phyloP scores from a whole-genome alignment of 2,113 vertebrate species.

The Erythrocercus mccallii region DNA sequence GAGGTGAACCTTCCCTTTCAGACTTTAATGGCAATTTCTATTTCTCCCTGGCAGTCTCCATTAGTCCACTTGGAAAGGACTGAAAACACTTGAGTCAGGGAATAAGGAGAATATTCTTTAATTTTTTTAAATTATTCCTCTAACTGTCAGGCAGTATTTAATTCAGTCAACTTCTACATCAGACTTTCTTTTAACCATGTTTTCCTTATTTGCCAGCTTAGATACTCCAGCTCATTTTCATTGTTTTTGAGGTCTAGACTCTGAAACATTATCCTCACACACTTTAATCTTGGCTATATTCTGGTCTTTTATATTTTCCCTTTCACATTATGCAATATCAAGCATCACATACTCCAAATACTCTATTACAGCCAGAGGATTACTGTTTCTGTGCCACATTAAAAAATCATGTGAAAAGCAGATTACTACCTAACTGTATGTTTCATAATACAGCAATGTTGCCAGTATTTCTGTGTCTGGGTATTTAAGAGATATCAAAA shows the following conservation, averaged over 20 bases:
- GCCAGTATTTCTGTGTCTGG: neutral
- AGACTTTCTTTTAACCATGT: neutral
- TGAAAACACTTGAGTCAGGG: neutral
- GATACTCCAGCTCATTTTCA: neutral
- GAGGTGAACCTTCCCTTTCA: neutral
- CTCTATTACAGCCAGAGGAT: neutral
- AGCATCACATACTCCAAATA: neutral
- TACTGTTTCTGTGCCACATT: neutral
- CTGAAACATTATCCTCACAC: neutral
- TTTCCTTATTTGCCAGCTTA: neutral
- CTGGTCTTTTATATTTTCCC: neutral
- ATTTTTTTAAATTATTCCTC: neutral
- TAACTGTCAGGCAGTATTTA: conserved; percentile 21
- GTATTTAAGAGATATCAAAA: neutral
- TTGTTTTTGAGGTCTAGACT: neutral
- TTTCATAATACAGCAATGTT: neutral
- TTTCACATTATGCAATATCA: neutral
- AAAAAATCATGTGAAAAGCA: conserved; percentile 6
- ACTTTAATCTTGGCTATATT: neutral
- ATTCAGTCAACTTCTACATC: neutral
- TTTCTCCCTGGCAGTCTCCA: neutral
- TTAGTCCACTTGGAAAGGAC: neutral
- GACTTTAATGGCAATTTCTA: neutral
- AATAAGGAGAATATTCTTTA: neutral
- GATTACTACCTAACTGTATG: conserved; percentile 5